Evolutionary conservation across 2,888 invertebrate species (phyloP), one percentile per base, ranked within the genome.

Genomic region (Drosophila subquinaria): DNA sequence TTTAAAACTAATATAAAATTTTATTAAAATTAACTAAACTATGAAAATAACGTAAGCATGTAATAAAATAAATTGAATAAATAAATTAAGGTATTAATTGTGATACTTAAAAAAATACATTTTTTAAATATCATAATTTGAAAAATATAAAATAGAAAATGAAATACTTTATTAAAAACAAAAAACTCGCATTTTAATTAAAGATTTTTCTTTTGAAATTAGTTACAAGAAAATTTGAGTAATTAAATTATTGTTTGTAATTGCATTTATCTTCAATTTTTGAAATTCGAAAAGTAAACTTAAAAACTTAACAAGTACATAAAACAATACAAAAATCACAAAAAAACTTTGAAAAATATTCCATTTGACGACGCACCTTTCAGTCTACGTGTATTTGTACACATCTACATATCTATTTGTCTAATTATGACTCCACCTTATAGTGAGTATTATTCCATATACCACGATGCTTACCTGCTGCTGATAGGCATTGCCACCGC

Each of bases 401-500:
- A 23, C 33, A 6, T 13, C 17, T 23, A 23, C 23, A 23, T 10
- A 15, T 38, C 20, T 20, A 33, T 20, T 60, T 51, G 20, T 20
- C 23, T 43, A 33, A 20, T 35, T 52, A 43, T 1, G 35, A 33
- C 42, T 23, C 2, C 27, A n/a, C 42, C 36, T 36, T 47, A 55
- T 38, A 23, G 2, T n/a, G 11, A 20, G 20, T 56, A 30, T 8
- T 57, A 62, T 52, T 23, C 17, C 10, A 45, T 57, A 52, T 52
- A 15, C 17, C 11, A 45, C 17, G 23, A 11, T 33, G 13, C 33
- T 81, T 66, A 92, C 92, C 92, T 92, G 92, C 73, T 92, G 92
- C 61, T 92, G 92, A 69, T 92, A 92, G 67, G 90, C 90, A 81
- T 90, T 92, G 66, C 82, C 75, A 36, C 92, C 92, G 51, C 92